Evolutionary conservation across 2,113 vertebrate genomes (phyloP).

Genomic region (Lepidothrix coronata): DNA sequence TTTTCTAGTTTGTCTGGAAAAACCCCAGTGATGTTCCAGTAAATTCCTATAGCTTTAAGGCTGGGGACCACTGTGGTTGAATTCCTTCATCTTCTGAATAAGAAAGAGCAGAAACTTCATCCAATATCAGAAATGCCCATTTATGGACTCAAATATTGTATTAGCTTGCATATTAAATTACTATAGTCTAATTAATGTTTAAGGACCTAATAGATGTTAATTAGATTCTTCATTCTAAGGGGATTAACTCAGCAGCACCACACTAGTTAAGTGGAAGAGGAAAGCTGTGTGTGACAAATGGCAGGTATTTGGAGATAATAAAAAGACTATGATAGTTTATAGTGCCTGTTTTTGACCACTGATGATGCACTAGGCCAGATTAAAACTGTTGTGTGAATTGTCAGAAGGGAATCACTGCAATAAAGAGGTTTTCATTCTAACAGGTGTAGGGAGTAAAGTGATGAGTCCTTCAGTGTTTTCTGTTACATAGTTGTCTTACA

Average conservation of each 20-base stretch:
- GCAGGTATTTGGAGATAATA: background rate
- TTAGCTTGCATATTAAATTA: background rate
- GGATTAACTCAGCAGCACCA: background rate
- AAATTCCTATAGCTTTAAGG: background rate
- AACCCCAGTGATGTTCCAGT: background rate
- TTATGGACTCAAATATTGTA: background rate
- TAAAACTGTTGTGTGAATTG: background rate
- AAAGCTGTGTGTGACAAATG: background rate
- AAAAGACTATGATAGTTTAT: background rate
- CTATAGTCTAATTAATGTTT: background rate
- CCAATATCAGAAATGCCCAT: background rate
- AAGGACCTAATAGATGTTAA: background rate
- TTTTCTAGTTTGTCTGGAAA: background rate
- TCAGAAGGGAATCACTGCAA: background rate
- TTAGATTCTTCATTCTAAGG: background rate
- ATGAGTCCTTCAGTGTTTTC: background rate
- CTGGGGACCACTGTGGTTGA: background rate
- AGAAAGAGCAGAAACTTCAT: background rate
- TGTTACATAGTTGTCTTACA: background rate
- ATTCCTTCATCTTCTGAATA: background rate
- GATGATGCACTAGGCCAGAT: background rate
- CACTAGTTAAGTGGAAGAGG: background rate
- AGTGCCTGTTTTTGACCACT: background rate
- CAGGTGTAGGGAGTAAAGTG: background rate
- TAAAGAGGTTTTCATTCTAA: background rate